Evolutionary conservation across 2,888 invertebrate genomes (phyloP), one percentile per base, ranked within the genome.

Genomic region (Automeris io): DNA sequence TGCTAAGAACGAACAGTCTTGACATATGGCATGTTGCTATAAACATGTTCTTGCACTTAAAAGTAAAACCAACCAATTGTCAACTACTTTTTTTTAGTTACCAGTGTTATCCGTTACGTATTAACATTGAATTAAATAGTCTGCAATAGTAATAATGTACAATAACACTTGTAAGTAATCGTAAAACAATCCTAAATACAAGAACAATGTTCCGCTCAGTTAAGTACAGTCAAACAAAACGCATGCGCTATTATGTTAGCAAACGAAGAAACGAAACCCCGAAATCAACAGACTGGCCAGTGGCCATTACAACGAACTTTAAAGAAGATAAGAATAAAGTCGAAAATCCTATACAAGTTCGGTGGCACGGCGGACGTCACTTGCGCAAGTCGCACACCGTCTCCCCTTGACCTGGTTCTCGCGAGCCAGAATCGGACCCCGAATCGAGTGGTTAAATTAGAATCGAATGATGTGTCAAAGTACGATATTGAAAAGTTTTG

Each of bases 331-430:
- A 9, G 9, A 29, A 3, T 16, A 29, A 2, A 16, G 29, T 29
- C 29, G 16, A 29, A 16, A 29, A 29, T 9, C 4, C 29, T 3
- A 29, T 4, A 9, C n/a, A 16, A 16, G 16, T 3, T 5, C 13
- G 13, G n/a, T 11, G 6, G n/a, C n/a, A n/a, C 5, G 16, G 29
- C 29, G 29, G 29, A 29, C 47, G 49, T 49, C 49, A 61, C 59
- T 64, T 61, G 64, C 70, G 69, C 61, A 69, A 68, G 47, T 43
- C 42, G 37, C 37, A 45, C 34, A 51, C 45, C 46, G 41, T 43
- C 56, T 61, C 54, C 61, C 77, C 77, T 77, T 77, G 77, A 75
- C 77, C 73, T 47, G 63, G 55, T 68, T 69, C 49, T 46, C 58
- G 44, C 35, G 61, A 52, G 61, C 68, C 66, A 66, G 69, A 68